phyloP scores from a whole-genome alignment of 2,113 vertebrate species.

The Tragelaphus imberbis region DNA sequence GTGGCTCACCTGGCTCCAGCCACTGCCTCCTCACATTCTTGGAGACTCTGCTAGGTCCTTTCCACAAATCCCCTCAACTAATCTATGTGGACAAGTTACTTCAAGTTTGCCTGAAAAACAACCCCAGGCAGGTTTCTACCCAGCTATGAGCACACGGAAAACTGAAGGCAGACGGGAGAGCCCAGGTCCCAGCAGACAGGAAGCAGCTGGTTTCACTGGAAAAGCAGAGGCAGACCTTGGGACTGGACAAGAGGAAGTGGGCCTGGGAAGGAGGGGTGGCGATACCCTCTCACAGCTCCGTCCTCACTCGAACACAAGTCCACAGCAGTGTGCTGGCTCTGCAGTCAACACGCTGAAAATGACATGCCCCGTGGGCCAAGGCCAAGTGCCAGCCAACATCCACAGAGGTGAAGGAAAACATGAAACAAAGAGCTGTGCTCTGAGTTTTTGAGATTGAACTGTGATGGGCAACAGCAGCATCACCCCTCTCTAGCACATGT shows the following conservation, averaged over 20 bases:
- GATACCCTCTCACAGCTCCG: fast-evolving
- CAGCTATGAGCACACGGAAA: background rate
- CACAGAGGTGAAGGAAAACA: background rate
- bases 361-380: background rate
- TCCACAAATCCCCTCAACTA: background rate
- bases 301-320: background rate
- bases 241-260: background rate
- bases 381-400: background rate
- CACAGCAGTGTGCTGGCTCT: background rate
- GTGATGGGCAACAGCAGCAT: background rate
- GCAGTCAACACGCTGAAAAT: background rate
- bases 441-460: background rate
- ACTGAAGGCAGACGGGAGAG: background rate
- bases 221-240: fast-evolving
- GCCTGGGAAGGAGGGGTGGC: fast-evolving
- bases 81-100: background rate
- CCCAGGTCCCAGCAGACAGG: background rate
- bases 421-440: background rate
- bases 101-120: background rate
- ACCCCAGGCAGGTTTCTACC: background rate
- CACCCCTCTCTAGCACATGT: background rate
- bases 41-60: background rate
- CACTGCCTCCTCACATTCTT: background rate
- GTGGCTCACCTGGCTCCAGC: background rate
- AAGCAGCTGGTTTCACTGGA: background rate